Conservation (phyloP, 2,888 invertebrate genomes). For the Ametastegia equiseti region DNA sequence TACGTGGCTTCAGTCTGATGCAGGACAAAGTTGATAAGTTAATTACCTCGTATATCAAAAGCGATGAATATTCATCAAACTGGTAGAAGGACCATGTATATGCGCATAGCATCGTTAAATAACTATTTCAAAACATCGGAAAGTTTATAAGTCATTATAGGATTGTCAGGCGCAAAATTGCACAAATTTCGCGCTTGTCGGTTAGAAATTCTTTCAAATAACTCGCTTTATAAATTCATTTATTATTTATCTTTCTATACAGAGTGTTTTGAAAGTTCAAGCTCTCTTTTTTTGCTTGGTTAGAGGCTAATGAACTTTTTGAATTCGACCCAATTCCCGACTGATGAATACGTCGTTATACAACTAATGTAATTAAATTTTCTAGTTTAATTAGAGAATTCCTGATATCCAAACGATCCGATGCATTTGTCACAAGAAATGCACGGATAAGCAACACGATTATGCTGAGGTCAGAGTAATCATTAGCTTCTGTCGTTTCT, state of each 20-base stretch:
- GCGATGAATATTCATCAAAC: conserved; percentile 15
- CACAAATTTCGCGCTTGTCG: neutral
- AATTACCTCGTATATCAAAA: neutral
- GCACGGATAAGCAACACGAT: neutral
- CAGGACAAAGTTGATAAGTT: neutral
- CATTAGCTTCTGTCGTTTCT: neutral
- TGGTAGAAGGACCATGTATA: neutral
- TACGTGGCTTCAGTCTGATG: neutral
- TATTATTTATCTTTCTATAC: too few relatives aligned
- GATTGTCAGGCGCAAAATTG: neutral
- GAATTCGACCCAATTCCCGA: too few relatives aligned
- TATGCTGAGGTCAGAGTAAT: conserved; percentile 6
- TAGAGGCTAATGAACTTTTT: too few relatives aligned
- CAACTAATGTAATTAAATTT: too few relatives aligned
- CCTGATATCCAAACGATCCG: too few relatives aligned
- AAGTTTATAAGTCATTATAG: neutral
- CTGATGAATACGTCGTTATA: too few relatives aligned
- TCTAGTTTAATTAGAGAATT: too few relatives aligned
- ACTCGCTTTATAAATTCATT: too few relatives aligned
- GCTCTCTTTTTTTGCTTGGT: too few relatives aligned
- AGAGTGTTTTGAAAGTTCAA: too few relatives aligned
- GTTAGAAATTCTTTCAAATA: too few relatives aligned
- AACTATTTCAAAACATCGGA: neutral
- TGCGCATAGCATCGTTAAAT: neutral
- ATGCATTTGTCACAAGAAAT: too few relatives aligned